phyloP scores from a whole-genome alignment of 2,797 vertebrate species.

The Arremon brunneinucha region DNA sequence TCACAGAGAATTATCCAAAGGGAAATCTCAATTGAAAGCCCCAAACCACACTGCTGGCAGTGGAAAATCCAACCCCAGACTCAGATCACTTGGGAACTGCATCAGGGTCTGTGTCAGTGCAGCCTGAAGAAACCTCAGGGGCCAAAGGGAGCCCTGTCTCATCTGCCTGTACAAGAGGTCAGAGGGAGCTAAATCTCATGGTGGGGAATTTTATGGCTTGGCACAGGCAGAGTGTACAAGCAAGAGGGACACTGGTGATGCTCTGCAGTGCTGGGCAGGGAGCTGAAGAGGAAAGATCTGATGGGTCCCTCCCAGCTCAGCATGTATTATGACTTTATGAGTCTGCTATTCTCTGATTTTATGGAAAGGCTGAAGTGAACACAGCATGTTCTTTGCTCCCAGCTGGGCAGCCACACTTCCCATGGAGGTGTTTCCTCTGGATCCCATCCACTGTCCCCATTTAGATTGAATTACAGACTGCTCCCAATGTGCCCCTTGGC shows the following conservation, averaged over 20 bases:
- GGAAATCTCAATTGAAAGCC: not conserved
- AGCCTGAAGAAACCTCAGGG: not conserved
- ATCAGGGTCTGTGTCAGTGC: not conserved
- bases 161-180: not conserved
- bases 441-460: not conserved
- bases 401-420: not conserved
- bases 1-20: not conserved
- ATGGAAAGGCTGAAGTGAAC: not conserved
- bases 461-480: not conserved
- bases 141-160: not conserved
- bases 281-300: not conserved
- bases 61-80: not conserved
- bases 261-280: not conserved
- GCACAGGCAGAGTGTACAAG: not conserved
- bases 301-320: not conserved
- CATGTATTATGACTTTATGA: not conserved
- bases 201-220: not conserved
- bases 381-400: not conserved
- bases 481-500: accelerated
- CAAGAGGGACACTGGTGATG: not conserved
- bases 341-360: not conserved
- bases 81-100: not conserved
- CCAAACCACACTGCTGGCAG: not conserved
- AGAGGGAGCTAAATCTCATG: not conserved
- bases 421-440: not conserved